Base-by-base conservation (phyloP, 2,888 invertebrate genomes). In the Drosophila aldrichi region DNA sequence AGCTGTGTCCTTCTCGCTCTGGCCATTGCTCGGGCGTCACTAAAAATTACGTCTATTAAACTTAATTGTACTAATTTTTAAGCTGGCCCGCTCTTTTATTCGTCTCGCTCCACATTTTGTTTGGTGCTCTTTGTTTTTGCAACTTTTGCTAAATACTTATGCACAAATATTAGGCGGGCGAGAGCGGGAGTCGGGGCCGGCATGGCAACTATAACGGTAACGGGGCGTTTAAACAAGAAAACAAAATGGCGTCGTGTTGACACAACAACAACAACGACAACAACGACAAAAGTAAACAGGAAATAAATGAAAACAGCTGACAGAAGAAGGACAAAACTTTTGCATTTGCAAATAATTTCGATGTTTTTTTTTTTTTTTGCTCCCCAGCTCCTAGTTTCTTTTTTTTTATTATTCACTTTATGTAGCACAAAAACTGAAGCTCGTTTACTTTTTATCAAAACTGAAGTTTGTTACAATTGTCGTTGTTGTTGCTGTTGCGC, bases 41-140 rank as follows among this genome's bases (percentile, higher is more conserved):
- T 82, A 78, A 81, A 88, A 86, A 88, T 81, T 81, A 81, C 76
- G 76, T 81, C 84, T 80, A 88, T 84, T 84, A 88, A 88, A 76
- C 78, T 80, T 88, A 88, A 84, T 86, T 84, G 88, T 78, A 75
- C 81, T 83, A 86, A 84, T 86, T 86, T 86, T 74, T 64, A 80
- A 59, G 59, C 70, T 64, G 59, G 49, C 38, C 36, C 62, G 49
- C 29, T 25, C 59, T 44, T 56, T 60, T 68, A 51, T 49, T 61
- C 54, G n/a, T 14, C 34, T 36, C 36, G 9, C 51, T 36, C 54
- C 40, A 36, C 36, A 36, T 16, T 38, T 16, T 38, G 36, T 43
- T 22, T 43, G 43, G 49, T n/a, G 59, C 34, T 25, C 36, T 59
- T 36, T 54, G 18, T 44, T 54, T 52, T 16, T 48, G 25, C 49